Conservation (phyloP, 2,113 vertebrate genomes). For the Amblyopsis rosae region DNA sequence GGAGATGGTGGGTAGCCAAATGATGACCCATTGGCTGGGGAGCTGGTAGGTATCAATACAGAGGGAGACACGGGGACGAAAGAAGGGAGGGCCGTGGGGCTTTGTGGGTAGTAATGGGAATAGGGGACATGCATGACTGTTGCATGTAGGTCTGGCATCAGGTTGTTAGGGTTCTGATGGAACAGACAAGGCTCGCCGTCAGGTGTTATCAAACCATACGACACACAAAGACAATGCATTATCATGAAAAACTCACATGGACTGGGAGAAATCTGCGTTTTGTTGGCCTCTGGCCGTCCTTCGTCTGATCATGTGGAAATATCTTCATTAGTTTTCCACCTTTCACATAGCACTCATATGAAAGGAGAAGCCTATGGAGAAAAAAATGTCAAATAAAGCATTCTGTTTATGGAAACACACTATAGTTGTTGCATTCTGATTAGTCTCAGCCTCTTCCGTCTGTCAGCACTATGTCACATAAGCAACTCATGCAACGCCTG, state of each 20-base stretch:
- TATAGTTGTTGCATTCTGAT: too few species aligned
- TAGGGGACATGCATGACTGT: slow-evolving; percentile 31
- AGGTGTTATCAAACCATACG: neutral
- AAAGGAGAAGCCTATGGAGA: slow-evolving; percentile 67
- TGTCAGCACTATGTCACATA: too few species aligned
- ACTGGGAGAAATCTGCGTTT: slow-evolving; percentile 49
- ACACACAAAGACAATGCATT: neutral
- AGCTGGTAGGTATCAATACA: neutral
- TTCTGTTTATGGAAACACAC: neutral
- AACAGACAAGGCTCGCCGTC: neutral
- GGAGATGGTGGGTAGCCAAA: neutral
- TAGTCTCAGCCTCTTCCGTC: too few species aligned
- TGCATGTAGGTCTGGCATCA: slow-evolving; percentile 22
- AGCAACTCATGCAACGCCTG: too few species aligned
- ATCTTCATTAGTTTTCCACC: slow-evolving; percentile 54
- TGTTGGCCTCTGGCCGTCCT: slow-evolving; percentile 32
- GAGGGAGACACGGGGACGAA: slow-evolving; percentile 22
- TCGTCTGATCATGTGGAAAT: slow-evolving; percentile 45
- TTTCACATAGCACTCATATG: slow-evolving; percentile 72
- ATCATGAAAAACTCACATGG: slow-evolving; percentile 47
- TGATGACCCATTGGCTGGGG: slow-evolving; percentile 2
- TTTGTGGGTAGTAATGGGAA: slow-evolving; percentile 35
- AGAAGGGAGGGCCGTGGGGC: slow-evolving; percentile 26
- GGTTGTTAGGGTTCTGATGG: slow-evolving; percentile 28
- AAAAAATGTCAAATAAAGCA: neutral